These are phyloP conservation scores for Acrossocheilus wenchowensis DNA, from an alignment of 2,797 vertebrate species.

Conservation along the genomic window DNA sequence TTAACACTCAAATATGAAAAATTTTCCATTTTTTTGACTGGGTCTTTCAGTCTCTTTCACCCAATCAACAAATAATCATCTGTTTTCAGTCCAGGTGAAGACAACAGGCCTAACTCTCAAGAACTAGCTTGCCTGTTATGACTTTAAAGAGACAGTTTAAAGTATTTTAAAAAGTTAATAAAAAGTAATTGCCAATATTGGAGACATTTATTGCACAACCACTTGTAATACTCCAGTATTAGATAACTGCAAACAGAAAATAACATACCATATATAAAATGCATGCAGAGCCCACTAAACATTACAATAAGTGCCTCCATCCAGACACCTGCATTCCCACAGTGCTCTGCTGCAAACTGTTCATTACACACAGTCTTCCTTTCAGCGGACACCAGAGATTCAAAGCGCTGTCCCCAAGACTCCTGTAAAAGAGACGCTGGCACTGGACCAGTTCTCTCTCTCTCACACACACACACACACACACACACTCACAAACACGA, in stretches of 20 bases:
- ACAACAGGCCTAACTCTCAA: not conserved
- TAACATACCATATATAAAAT: not conserved
- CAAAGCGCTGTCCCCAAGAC: conserved; percentile 67
- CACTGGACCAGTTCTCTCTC: conserved; percentile 62
- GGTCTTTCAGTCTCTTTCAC: not conserved
- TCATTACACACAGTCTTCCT: conserved; percentile 69
- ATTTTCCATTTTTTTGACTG: not conserved
- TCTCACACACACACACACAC: conserved; percentile 38
- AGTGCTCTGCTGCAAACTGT: conserved; percentile 68
- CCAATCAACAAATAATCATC: not conserved
- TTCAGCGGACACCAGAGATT: conserved; percentile 67
- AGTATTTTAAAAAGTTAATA: not conserved
- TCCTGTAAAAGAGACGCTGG: conserved; percentile 66
- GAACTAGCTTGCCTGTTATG: not conserved
- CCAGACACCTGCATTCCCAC: conserved; percentile 74
- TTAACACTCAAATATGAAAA: not conserved
- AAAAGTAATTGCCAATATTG: not conserved
- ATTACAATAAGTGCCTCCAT: conserved; percentile 28
- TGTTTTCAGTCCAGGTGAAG: not conserved
- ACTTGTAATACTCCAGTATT: not conserved
- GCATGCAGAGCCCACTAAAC: conserved; percentile 1
- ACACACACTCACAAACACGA: conserved; percentile 60
- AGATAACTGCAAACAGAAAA: not conserved
- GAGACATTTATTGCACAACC: not conserved
- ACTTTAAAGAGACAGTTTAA: not conserved